Conservation (phyloP, 2,797 vertebrate species). For the Notolabrus celidotus region DNA sequence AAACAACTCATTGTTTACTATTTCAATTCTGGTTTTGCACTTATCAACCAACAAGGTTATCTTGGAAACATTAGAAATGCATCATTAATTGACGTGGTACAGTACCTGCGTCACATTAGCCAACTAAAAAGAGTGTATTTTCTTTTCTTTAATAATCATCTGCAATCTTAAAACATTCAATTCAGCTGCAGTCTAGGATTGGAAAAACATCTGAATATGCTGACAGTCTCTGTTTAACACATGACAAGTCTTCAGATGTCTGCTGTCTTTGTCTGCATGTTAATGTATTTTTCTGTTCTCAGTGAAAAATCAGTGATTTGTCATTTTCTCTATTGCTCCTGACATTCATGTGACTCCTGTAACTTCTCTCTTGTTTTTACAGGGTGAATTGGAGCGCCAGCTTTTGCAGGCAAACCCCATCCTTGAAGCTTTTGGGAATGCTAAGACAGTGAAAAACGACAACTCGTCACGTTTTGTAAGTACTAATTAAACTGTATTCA, state of each 20-base stretch:
- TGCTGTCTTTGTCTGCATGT: constrained; percentile 63
- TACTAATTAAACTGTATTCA: constrained; percentile 12
- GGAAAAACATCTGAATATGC: not conserved
- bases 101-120: no score
- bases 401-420: constrained; percentile 99
- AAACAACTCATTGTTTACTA: no score
- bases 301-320: constrained; percentile 13
- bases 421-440: constrained; percentile 97
- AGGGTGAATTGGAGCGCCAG: constrained; percentile 98
- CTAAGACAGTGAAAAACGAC: constrained; percentile 99
- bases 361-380: constrained; percentile 23
- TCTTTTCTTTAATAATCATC: no score
- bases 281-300: constrained; percentile 21
- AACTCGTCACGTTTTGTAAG: constrained; percentile 99
- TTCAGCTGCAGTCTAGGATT: no score
- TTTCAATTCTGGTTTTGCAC: no score
- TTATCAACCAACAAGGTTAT: no score
- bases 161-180: no score
- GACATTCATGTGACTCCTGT: constrained; percentile 17
- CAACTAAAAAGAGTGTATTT: no score
- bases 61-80: no score
- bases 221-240: constrained; percentile 29
- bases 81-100: no score
- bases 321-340: constrained; percentile 17
- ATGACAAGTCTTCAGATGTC: constrained; percentile 14